Conservation (phyloP, 2,113 vertebrate genomes). For the Oncorhynchus kisutch region DNA sequence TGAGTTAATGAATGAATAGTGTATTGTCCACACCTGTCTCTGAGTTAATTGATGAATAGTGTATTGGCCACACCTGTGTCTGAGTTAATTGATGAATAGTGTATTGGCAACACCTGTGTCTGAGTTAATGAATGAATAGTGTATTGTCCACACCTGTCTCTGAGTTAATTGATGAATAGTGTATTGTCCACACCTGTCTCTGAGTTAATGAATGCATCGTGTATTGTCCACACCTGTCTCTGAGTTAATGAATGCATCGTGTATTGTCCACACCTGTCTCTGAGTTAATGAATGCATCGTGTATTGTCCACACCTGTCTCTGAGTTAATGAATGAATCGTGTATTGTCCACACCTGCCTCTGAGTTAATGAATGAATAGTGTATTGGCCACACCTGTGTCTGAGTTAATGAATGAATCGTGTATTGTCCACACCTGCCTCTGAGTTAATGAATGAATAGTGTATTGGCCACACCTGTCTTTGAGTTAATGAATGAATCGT, state of each 20-base stretch:
- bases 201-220: constrained; percentile 17
- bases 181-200: constrained; percentile 73
- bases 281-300: no score
- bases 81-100: constrained; percentile 66
- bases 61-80: no score
- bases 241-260: constrained; percentile 66
- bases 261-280: constrained; percentile 68
- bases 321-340: constrained; percentile 66
- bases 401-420: constrained; percentile 66
- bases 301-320: no score
- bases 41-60: no score
- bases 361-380: no score
- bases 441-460: constrained; percentile 66
- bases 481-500: constrained; percentile 66
- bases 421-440: constrained; percentile 72
- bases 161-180: constrained; percentile 66
- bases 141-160: no score
- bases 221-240: no score
- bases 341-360: constrained; percentile 66
- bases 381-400: no score
- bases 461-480: constrained; percentile 67
- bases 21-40: constrained; percentile 67
- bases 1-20: constrained; percentile 66
- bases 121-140: no score
- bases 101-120: constrained; percentile 68